phyloP scores from a whole-genome alignment of 2,113 vertebrate species.

The Dolichallabes microphthalmus region DNA sequence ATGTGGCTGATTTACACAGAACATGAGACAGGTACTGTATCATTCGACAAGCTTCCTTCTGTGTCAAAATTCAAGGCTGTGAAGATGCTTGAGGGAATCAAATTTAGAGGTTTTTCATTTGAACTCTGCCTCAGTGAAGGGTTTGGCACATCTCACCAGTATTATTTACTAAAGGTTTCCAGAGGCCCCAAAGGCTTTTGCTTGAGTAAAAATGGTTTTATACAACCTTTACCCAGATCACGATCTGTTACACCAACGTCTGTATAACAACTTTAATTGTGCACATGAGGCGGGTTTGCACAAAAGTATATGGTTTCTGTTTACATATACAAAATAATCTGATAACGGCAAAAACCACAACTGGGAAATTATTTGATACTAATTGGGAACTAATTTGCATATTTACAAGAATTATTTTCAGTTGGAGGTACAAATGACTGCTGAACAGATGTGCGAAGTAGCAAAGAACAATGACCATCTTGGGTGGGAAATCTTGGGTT shows the following conservation, averaged over 20 bases:
- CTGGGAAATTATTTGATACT: background rate
- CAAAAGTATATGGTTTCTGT: background rate
- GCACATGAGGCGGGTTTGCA: background rate
- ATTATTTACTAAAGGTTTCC: slow-evolving; percentile 20
- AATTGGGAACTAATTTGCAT: background rate
- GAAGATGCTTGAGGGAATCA: slow-evolving; percentile 27
- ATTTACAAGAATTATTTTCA: background rate
- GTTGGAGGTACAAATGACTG: background rate
- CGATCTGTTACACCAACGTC: background rate
- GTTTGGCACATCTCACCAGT: slow-evolving; percentile 32
- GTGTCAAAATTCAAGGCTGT: slow-evolving; percentile 15
- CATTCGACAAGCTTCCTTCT: background rate
- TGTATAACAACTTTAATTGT: background rate
- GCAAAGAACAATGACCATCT: background rate
- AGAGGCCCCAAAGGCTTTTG: background rate
- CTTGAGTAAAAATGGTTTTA: background rate
- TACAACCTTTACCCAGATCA: background rate
- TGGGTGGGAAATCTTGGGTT: no score
- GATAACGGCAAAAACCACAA: slow-evolving; percentile 10
- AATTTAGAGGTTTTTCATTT: slow-evolving; percentile 5
- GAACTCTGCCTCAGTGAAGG: slow-evolving; percentile 10
- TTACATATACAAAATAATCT: slow-evolving; percentile 1
- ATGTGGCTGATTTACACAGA: background rate
- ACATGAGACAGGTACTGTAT: slow-evolving; percentile 35
- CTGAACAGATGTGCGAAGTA: background rate